Base-by-base conservation (phyloP, 2,113 vertebrate genomes). In the Carettochelys insculpta region DNA sequence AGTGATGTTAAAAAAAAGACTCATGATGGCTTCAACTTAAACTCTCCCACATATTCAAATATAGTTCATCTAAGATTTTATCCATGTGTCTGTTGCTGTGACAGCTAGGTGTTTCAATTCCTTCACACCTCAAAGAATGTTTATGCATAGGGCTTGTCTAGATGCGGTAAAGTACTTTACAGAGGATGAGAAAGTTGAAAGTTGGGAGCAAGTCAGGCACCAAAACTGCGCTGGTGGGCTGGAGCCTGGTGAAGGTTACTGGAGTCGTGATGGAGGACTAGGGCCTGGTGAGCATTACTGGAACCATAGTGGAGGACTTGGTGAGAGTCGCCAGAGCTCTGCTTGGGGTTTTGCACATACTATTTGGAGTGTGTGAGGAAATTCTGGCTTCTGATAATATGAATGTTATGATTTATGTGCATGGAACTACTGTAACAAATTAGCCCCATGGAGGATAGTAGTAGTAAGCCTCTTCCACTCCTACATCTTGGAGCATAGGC, bases 1-100 rank as follows among this genome's bases (percentile, higher is more conserved):
- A 87, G 45, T 16, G 75, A n/a, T 79, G 54, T 19, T 89, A 71
- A 90, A 80, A 91, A 90, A 80, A 38, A 80, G 24, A 71, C 43
- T 89, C 0, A 0, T 31, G 56, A 61, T 82, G 51, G 22, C 80
- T 91, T 85, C 45, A 52, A 20, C 61, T 73, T 47, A 47, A n/a
- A 48, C 25, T 84, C 88, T 93, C 89, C 81, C 92, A 78, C 61
- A 25, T 68, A 31, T 56, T 41, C 52, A 48, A 58, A 77, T 52
- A 61, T 1, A 95, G 80, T 5, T 43, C 61, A 29, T 41, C 68
- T 95, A 77, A 89, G 83, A 87, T 84, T 81, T 58, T 95, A 92
- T 95, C 93, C 92, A 95, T 89, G 75, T 80, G 76, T 78, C 85
- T 86, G 90, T 94, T 95, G 80, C 94, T 91, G 85, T 94, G 90